Evolutionary conservation across 2,797 vertebrate species (phyloP).

Genomic region (Bovichtus diacanthus): DNA sequence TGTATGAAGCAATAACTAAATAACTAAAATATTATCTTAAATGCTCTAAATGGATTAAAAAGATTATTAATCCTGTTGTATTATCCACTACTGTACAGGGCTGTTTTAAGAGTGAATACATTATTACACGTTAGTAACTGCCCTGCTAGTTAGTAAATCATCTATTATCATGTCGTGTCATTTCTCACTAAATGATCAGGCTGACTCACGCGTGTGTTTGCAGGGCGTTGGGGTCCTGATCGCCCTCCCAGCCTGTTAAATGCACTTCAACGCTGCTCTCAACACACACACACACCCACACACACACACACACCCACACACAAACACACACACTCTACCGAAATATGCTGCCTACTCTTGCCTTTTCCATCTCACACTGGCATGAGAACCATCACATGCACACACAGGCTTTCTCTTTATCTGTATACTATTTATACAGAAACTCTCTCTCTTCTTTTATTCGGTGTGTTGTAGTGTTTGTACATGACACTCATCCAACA

Average conservation of each 20-base stretch:
- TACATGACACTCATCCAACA: neutral
- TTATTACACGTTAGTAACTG: neutral
- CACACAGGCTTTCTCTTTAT: constrained; percentile 20
- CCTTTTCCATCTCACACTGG: constrained; percentile 43
- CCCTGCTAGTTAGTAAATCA: neutral
- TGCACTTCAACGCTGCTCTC: constrained; percentile 43
- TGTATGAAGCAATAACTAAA: neutral
- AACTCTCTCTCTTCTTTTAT: neutral
- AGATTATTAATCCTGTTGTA: neutral
- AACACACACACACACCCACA: neutral
- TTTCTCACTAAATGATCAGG: constrained; percentile 20
- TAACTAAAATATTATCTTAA: too few relatives aligned
- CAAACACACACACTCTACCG: neutral
- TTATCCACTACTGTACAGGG: neutral
- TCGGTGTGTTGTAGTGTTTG: neutral
- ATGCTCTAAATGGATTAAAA: neutral
- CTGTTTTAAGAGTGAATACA: neutral
- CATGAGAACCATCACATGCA: constrained; percentile 40
- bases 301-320: neutral
- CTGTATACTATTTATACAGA: constrained; percentile 2
- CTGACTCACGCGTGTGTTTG: constrained; percentile 59
- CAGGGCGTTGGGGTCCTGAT: constrained; percentile 50
- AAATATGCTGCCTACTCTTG: constrained; percentile 43
- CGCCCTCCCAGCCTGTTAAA: constrained; percentile 45
- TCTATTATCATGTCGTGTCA: constrained; percentile 1